These are phyloP conservation scores for Neomorphus geoffroyi DNA, from an alignment of 2,797 vertebrate species.

Conservation along the genomic window DNA sequence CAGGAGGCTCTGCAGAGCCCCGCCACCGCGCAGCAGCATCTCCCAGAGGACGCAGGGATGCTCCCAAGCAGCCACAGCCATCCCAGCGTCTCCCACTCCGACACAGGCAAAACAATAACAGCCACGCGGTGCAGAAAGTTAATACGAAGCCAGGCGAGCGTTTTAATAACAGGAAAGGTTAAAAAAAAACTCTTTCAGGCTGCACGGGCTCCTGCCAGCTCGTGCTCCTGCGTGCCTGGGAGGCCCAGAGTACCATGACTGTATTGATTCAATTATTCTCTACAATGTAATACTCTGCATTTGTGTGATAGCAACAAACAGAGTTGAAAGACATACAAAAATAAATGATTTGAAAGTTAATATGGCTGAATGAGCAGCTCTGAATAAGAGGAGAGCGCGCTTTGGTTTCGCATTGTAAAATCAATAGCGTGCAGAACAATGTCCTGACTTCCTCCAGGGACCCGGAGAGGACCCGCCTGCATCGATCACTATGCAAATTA, in stretches of 20 bases:
- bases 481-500: conserved; percentile 81
- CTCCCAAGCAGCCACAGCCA: fast-evolving
- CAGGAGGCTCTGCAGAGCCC: not conserved
- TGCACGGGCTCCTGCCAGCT: not conserved
- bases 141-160: conserved; percentile 2
- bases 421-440: conserved; percentile 68
- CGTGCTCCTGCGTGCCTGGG: conserved; percentile 27
- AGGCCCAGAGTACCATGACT: conserved; percentile 64
- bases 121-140: not conserved
- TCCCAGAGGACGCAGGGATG: not conserved
- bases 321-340: conserved; percentile 82
- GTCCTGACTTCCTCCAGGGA: conserved; percentile 67
- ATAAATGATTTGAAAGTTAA: conserved; percentile 83
- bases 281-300: conserved; percentile 79
- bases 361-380: conserved; percentile 80
- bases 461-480: conserved; percentile 60
- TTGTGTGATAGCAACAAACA: conserved; percentile 81
- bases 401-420: conserved; percentile 61
- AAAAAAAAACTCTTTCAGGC: not conserved
- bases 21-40: not conserved
- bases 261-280: conserved; percentile 81
- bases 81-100: fast-evolving
- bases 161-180: conserved; percentile 56
- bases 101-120: not conserved
- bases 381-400: conserved; percentile 66